Evolutionary conservation across 1,140 invertebrate species (phyloP).

Genomic region (Philaenus spumarius): DNA sequence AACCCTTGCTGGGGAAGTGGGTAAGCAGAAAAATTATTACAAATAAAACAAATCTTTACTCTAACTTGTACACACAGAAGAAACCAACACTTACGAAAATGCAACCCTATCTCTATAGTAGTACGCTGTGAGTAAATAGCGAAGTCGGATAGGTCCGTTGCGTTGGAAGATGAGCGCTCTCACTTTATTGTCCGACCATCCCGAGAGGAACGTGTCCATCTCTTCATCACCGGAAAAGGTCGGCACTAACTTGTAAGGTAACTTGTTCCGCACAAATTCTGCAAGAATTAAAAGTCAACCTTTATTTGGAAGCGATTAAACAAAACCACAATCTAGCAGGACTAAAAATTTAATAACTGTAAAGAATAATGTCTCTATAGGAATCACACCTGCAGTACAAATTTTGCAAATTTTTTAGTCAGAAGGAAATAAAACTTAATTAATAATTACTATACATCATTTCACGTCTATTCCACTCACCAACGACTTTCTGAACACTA

Average conservation of each 20-base stretch:
- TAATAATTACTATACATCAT: too few species aligned
- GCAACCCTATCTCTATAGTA: slow-evolving; percentile 74
- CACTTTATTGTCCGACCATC: slow-evolving; percentile 86
- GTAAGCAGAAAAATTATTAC: too few species aligned
- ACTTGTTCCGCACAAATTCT: slow-evolving; percentile 79
- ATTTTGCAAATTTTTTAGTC: too few species aligned
- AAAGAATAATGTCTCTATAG: not conserved
- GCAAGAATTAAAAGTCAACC: slow-evolving; percentile 28
- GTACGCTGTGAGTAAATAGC: slow-evolving; percentile 85
- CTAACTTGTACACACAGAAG: not conserved
- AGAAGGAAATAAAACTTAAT: too few species aligned
- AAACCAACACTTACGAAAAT: slow-evolving; percentile 62
- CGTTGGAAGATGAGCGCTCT: slow-evolving; percentile 83
- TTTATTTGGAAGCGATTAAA: too few species aligned
- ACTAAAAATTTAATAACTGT: not conserved
- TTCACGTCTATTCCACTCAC: slow-evolving; percentile 38
- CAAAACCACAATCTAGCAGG: too few species aligned
- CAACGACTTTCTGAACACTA: slow-evolving; percentile 71
- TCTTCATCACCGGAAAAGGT: slow-evolving; percentile 67
- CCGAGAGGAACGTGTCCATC: slow-evolving; percentile 70
- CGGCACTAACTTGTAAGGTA: slow-evolving; percentile 71
- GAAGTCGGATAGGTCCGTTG: slow-evolving; percentile 61
- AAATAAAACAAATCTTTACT: not conserved
- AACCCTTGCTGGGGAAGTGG: too few species aligned
- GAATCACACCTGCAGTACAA: not conserved